These are phyloP conservation scores for Hydrolagus affinis DNA, from an alignment of 2,113 vertebrate genomes.

Conservation along the genomic window DNA sequence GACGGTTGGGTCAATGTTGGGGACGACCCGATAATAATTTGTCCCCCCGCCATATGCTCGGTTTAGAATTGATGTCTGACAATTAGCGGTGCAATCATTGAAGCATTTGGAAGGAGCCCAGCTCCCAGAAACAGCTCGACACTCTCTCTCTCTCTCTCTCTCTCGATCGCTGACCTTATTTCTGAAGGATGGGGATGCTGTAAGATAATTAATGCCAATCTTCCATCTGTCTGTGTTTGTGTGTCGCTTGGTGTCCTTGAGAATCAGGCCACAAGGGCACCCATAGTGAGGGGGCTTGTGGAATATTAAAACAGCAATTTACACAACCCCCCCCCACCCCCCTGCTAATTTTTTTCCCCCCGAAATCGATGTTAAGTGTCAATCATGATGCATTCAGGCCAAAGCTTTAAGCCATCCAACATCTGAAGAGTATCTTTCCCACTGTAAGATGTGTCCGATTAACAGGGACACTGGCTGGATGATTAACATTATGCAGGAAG, in stretches of 20 bases:
- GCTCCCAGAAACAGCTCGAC: neutral
- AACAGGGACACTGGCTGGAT: neutral
- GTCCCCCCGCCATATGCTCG: neutral
- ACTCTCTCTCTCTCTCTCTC: too few relatives aligned
- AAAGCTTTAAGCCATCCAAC: neutral
- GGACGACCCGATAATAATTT: neutral
- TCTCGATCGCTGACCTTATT: conserved; percentile 2
- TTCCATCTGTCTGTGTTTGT: neutral
- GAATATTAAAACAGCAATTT: neutral
- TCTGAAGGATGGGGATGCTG: conserved; percentile 13
- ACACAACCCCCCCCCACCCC: neutral
- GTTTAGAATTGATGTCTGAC: neutral
- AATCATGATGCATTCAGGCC: neutral
- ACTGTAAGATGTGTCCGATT: too few relatives aligned
- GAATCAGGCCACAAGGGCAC: neutral
- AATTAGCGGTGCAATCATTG: neutral
- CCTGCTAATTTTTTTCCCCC: neutral
- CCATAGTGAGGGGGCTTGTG: too few relatives aligned
- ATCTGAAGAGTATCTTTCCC: neutral
- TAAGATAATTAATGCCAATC: neutral
- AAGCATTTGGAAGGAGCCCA: conserved; percentile 21
- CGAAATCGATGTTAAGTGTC: neutral
- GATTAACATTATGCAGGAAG: neutral
- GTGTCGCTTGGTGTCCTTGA: neutral
- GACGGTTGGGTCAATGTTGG: neutral